These are phyloP conservation scores for Prosopocoilus inquinatus DNA, from an alignment of 2,888 invertebrate species.

Conservation along the genomic window DNA sequence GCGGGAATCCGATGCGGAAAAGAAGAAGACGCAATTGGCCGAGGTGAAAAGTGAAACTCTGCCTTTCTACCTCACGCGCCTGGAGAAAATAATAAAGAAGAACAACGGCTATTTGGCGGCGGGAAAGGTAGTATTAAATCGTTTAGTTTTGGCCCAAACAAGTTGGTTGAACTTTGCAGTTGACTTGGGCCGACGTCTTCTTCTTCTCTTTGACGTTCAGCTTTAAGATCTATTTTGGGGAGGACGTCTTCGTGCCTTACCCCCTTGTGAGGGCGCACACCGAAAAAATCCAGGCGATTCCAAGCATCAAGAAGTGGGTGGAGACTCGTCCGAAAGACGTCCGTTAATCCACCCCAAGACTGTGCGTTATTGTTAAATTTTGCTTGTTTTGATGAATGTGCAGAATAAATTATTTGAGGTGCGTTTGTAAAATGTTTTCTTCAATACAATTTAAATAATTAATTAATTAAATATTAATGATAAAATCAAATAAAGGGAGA, in stretches of 20 bases:
- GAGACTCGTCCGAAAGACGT: constrained; percentile 31
- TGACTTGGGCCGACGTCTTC: constrained; percentile 67
- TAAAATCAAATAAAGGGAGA: no score
- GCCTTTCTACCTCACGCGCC: constrained; percentile 57
- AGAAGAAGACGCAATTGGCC: no score
- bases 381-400: no score
- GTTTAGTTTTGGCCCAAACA: not conserved
- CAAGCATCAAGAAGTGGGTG: constrained; percentile 63
- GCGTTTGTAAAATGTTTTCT: no score
- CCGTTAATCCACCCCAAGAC: no score
- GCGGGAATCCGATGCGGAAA: no score
- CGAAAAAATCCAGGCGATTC: constrained; percentile 55
- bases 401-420: no score
- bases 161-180: constrained; percentile 21
- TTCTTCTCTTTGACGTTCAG: constrained; percentile 60
- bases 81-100: constrained; percentile 57
- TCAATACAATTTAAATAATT: no score
- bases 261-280: constrained; percentile 56
- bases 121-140: constrained; percentile 34
- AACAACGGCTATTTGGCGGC: constrained; percentile 60
- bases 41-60: constrained; percentile 44
- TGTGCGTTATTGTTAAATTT: no score
- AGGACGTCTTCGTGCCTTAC: constrained; percentile 57
- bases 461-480: no score
- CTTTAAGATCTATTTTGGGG: constrained; percentile 57